phyloP scores from a whole-genome alignment of 2,113 vertebrate species.

The Notarius lentiginosus region DNA sequence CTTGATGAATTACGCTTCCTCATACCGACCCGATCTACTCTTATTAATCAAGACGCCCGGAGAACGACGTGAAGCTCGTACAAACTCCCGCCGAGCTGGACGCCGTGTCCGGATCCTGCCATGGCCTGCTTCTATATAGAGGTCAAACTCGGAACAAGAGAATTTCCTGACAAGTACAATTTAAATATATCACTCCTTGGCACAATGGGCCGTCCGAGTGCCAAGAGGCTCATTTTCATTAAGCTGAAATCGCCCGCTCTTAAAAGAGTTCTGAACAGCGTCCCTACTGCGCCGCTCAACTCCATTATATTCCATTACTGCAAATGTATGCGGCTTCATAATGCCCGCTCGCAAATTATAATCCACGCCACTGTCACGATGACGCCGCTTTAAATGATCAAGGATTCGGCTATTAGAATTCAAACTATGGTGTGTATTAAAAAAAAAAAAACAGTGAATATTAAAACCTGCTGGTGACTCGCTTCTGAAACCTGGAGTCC shows the following conservation, averaged over 20 bases:
- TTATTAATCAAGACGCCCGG: slow-evolving; percentile 44
- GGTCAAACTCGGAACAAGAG: slow-evolving; percentile 38
- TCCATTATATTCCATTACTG: slow-evolving; percentile 49
- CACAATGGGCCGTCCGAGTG: slow-evolving; percentile 48
- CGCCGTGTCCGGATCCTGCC: slow-evolving; percentile 13
- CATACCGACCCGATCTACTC: slow-evolving; percentile 25
- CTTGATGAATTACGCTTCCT: slow-evolving; percentile 54
- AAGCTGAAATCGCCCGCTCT: slow-evolving; percentile 39
- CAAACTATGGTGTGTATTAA: neutral
- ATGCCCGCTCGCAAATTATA: slow-evolving; percentile 40
- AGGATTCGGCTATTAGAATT: slow-evolving; percentile 6
- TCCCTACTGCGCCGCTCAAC: slow-evolving; percentile 39
- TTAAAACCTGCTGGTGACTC: neutral
- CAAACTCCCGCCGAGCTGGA: neutral
- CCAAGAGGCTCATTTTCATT: slow-evolving; percentile 48
- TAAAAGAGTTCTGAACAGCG: slow-evolving; percentile 35
- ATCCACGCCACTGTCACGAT: slow-evolving; percentile 34
- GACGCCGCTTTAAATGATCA: slow-evolving; percentile 32
- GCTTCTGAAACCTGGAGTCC: neutral
- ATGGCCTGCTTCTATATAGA: slow-evolving; percentile 33
- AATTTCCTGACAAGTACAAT: slow-evolving; percentile 39
- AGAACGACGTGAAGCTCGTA: slow-evolving; percentile 17
- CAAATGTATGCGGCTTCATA: slow-evolving; percentile 38
- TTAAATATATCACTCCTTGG: slow-evolving; percentile 39
- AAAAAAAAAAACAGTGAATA: neutral